Evolutionary conservation across 2,888 invertebrate genomes (phyloP).

Genomic region (Papilio elwesi): DNA sequence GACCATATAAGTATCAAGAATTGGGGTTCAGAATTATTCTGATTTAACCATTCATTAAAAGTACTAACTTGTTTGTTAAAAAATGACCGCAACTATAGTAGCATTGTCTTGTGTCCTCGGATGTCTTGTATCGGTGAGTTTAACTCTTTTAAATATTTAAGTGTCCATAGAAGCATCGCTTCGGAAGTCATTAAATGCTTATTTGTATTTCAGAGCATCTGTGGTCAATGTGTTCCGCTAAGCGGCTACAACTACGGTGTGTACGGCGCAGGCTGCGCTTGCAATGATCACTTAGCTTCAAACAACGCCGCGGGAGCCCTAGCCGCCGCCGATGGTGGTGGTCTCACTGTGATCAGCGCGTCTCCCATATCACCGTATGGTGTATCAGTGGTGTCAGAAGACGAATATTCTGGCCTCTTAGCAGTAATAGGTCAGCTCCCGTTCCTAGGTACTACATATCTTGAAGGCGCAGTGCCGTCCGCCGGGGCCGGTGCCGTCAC

Average conservation of each 20-base stretch:
- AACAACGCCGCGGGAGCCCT: not conserved
- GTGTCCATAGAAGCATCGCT: no score
- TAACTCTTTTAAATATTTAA: no score
- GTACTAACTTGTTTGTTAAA: no score
- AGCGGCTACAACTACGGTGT: not conserved
- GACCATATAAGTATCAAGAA: no score
- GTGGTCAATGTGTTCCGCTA: not conserved
- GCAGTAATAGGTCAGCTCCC: conserved; percentile 46
- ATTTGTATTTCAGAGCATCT: not conserved
- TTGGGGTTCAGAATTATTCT: no score
- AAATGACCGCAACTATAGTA: no score
- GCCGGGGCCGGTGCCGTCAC: conserved; percentile 50
- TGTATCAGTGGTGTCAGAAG: conserved; percentile 45
- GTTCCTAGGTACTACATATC: conserved; percentile 48
- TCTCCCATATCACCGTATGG: conserved; percentile 21
- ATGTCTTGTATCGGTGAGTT: no score
- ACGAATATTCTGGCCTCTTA: conserved; percentile 47
- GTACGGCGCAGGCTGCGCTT: not conserved
- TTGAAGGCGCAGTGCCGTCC: conserved; percentile 48
- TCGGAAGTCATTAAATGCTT: no score
- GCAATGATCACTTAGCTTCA: not conserved
- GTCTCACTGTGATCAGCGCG: conserved; percentile 25
- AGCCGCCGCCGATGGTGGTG: conserved; percentile 16
- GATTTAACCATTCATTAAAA: no score
- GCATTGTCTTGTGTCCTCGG: no score